These are phyloP conservation scores for Platichthys flesus DNA, from an alignment of 2,113 vertebrate species.

Conservation along the genomic window DNA sequence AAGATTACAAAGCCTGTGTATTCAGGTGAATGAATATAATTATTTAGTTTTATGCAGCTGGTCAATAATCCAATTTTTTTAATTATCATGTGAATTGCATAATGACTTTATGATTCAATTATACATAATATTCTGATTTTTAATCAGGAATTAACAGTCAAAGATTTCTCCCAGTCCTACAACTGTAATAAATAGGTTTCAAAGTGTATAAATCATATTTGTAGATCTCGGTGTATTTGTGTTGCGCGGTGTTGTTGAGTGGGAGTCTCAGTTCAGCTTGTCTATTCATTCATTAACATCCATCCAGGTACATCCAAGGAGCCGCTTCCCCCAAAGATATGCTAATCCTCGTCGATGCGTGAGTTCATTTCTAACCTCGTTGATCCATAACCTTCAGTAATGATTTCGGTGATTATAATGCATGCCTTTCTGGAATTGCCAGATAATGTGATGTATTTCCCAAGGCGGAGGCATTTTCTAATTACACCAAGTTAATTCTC, in stretches of 20 bases:
- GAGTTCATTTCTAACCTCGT: conserved; percentile 76
- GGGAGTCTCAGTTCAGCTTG: conserved; percentile 12
- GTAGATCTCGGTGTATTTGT: not conserved
- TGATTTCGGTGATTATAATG: conserved; percentile 53
- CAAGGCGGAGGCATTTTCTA: conserved; percentile 28
- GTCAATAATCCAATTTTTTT: not conserved
- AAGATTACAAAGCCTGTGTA: not conserved
- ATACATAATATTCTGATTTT: too few relatives aligned
- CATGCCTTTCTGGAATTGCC: conserved; percentile 21
- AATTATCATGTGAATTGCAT: not conserved
- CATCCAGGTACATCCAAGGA: conserved; percentile 95
- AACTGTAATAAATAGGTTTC: too few relatives aligned
- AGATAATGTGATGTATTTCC: conserved; percentile 51
- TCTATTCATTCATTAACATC: conserved; percentile 38
- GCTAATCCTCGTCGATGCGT: conserved; percentile 99
- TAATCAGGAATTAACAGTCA: too few relatives aligned
- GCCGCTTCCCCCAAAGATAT: conserved; percentile 98
- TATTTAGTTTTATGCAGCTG: not conserved
- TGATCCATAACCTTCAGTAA: conserved; percentile 47
- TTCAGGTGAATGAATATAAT: not conserved
- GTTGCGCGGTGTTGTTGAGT: not conserved
- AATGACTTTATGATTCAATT: not conserved
- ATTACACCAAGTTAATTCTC: conserved; percentile 39
- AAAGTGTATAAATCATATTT: not conserved
- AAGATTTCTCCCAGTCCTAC: not conserved